Percentiles rank a stretch among this genome's conserved stretches.
Evolutionary conservation across 2,113 vertebrate species (phyloP).

Genomic region (Notechis scutatus): DNA sequence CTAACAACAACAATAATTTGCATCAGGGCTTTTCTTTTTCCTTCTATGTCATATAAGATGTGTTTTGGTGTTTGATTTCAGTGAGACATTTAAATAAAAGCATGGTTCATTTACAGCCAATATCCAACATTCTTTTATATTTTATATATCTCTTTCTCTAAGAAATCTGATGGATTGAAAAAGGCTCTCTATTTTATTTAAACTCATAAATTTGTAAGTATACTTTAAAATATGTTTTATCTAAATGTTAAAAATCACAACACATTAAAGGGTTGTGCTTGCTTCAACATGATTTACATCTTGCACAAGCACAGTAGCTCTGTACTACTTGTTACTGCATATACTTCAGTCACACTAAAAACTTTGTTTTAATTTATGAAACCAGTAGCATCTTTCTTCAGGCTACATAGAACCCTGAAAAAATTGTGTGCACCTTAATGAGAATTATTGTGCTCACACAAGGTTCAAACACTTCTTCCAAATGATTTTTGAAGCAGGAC

Average conservation of each 20-base stretch:
- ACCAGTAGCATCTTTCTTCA: not conserved
- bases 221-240: slow-evolving; percentile 8
- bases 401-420: not conserved
- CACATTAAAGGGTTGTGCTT: not conserved
- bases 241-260: not conserved
- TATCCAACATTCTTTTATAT: not conserved
- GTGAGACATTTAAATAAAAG: not conserved
- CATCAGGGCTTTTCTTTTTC: slow-evolving; percentile 2
- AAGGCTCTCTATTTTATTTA: not conserved
- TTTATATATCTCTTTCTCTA: not conserved
- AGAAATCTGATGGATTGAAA: not conserved
- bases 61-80: not conserved
- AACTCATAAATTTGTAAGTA: not conserved
- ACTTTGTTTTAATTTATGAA: not conserved
- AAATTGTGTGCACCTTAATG: not conserved
- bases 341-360: not conserved
- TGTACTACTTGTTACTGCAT: not conserved
- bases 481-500: not conserved
- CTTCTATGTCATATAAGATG: slow-evolving; percentile 1
- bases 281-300: not conserved
- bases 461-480: not conserved
- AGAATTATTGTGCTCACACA: not conserved
- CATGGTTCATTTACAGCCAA: not conserved
- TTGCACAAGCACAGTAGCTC: not conserved
- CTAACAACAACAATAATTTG: not conserved